Evolutionary conservation across 1,140 invertebrate genomes (phyloP), one percentile per base, ranked within the genome.

Genomic region (Pemphigus obesinymphae): DNA sequence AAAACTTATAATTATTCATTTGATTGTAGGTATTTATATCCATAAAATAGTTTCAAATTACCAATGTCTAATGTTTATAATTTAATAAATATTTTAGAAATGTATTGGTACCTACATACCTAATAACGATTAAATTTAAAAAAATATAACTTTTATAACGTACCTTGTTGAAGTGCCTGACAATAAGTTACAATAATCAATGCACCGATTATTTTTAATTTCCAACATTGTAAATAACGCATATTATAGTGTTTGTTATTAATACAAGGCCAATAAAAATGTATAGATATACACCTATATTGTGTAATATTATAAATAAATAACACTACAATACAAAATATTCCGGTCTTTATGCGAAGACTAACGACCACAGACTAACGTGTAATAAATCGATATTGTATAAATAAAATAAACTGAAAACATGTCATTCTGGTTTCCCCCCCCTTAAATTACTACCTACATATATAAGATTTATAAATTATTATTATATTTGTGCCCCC

Each of bases 161-260:
- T 63, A 80, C 76, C 76, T 80, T 80, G 75, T n/a, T 61, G 23
- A 23, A 78, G 53, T 61, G 75, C 34, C n/a, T 40, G 37, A 29
- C 76, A 55, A 31, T 58, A 63, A 43, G 26, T 40, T 3, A 45
- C 55, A 61, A 80, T 45, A 40, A 58, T 31, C 8, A 80, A 31
- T 17, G 37, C 37, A 61, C 31, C 23, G 55, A 80, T 80, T 63
- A 29, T 40, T 45, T 1, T 45, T 13, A 0, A 45, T 73, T 26
- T 55, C 76, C 55, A 80, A 13, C 23, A 45, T 43, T 45, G 76
- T 63, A 29, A 43, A 78, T 1, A 40, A 43, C 15, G 31, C 75
- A 80, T 78, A 23, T 55, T 76, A 80, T 63, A 45, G 45, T 29
- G 20, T 40, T 29, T 6, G 45, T 58, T 43, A 78, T 4, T 29